Base-by-base conservation (phyloP, 1,140 invertebrate genomes). In the Diuraphis noxia region DNA sequence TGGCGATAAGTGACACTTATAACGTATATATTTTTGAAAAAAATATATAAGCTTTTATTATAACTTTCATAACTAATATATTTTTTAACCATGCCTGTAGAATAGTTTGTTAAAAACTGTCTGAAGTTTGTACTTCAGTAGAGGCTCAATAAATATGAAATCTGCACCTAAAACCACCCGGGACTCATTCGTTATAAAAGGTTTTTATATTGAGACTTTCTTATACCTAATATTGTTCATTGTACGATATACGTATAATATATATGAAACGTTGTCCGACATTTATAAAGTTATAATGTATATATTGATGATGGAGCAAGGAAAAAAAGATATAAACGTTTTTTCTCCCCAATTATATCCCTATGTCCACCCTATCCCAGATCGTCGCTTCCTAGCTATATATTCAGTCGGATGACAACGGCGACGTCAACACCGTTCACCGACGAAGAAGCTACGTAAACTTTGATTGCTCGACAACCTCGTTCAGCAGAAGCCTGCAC, bases 301-400 rank as follows among this genome's bases (percentile, higher is more conserved):
- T 86, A 86, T 38, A 86, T 38, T 13, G 3, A 85, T n/a, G n/a
- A n/a, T 9, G 21, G 84, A n/a, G 1, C 2, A 6, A 34, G 30
- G 2, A 36, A 85, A 19, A 49, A n/a, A n/a, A n/a, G n/a, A n/a
- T n/a, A n/a, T n/a, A 52, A 86, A 86, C 85, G 85, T 86, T 86
- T n/a, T 86, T n/a, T 36, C 84, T 36, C 46, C n/a, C 30, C 23
- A 0, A 4, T 36, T 49, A n/a, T n/a, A n/a, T n/a, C n/a, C 21
- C 41, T n/a, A 49, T 46, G 10, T n/a, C 25, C 82, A 8, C 25
- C 38, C 38, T 8, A 13, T 13, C 30, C 30, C n/a, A n/a, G 36
- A 85, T 21, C n/a, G 41, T 36, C 30, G 34, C n/a, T 85, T 49
- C n/a, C n/a, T n/a, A n/a, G n/a, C 41, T 49, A 34, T n/a, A n/a